Evolutionary conservation across 2,797 vertebrate species (phyloP).

Genomic region (Pygocentrus nattereri): DNA sequence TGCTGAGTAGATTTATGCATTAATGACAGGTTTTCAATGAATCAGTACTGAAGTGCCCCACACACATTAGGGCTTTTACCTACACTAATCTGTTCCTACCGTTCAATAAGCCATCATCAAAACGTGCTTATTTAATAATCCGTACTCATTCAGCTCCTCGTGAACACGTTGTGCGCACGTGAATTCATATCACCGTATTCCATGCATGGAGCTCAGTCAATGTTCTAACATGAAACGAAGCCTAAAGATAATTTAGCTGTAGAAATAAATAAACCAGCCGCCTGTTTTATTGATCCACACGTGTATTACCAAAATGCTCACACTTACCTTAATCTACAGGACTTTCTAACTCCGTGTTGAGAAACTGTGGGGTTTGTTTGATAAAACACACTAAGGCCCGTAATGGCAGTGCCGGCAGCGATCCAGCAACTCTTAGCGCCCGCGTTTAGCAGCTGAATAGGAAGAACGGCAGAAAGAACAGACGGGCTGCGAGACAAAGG

Average conservation of each 20-base stretch:
- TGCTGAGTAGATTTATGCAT: too few species aligned
- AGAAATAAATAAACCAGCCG: background rate
- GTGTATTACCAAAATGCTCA: background rate
- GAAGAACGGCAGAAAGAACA: constrained; percentile 65
- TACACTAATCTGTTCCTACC: background rate
- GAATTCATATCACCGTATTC: background rate
- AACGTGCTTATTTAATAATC: background rate
- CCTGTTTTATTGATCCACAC: background rate
- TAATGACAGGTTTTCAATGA: too few species aligned
- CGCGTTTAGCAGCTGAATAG: constrained; percentile 66
- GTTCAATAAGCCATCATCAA: background rate
- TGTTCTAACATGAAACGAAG: background rate
- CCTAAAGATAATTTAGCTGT: background rate
- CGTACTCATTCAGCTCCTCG: background rate
- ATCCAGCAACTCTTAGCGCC: constrained; percentile 68
- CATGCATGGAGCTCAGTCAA: background rate
- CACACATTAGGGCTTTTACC: background rate
- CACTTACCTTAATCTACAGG: constrained; percentile 67
- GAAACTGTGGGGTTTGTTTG: constrained; percentile 53
- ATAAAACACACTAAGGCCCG: constrained; percentile 69
- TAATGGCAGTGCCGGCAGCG: constrained; percentile 70
- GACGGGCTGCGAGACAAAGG: constrained; percentile 69
- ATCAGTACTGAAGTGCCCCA: too few species aligned
- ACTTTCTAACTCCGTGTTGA: constrained; percentile 44
- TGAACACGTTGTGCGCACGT: background rate